phyloP scores from a whole-genome alignment of 2,888 invertebrate species.

The Neoitamus cyanurus region DNA sequence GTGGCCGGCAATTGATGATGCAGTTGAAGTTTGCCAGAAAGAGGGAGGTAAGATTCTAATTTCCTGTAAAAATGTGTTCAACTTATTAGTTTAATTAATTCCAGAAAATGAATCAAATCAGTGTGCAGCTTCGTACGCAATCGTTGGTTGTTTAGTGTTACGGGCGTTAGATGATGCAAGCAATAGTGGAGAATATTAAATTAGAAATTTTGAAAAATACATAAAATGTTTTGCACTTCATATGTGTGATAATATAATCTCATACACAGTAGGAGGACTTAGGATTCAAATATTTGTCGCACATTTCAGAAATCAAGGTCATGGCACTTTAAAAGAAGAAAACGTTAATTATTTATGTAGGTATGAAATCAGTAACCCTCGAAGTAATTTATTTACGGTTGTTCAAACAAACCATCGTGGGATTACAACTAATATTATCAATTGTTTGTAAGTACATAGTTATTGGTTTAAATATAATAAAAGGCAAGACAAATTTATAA shows the following conservation, averaged over 20 bases:
- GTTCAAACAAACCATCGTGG: no score
- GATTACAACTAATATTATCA: no score
- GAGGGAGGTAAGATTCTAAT: conserved; percentile 59
- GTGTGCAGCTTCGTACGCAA: conserved; percentile 69
- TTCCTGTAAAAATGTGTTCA: neutral
- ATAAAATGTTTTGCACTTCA: neutral
- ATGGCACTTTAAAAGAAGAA: no score
- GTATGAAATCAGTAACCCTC: no score
- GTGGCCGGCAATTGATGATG: conserved; percentile 63
- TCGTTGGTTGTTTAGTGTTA: conserved; percentile 69
- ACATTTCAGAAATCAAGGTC: no score
- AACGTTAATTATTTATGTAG: no score
- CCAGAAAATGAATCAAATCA: conserved; percentile 64
- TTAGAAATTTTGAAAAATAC: neutral
- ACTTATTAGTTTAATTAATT: conserved; percentile 48
- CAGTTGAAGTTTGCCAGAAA: conserved; percentile 61
- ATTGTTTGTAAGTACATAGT: no score
- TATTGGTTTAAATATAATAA: no score
- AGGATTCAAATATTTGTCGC: no score
- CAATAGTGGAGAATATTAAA: conserved; percentile 53
- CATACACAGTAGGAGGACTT: no score
- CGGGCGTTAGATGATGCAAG: conserved; percentile 61
- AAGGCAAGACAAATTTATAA: no score
- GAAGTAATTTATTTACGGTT: no score
- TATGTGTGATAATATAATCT: neutral